phyloP scores from a whole-genome alignment of 2,113 vertebrate species.

The Chlorodrepanis virens region DNA sequence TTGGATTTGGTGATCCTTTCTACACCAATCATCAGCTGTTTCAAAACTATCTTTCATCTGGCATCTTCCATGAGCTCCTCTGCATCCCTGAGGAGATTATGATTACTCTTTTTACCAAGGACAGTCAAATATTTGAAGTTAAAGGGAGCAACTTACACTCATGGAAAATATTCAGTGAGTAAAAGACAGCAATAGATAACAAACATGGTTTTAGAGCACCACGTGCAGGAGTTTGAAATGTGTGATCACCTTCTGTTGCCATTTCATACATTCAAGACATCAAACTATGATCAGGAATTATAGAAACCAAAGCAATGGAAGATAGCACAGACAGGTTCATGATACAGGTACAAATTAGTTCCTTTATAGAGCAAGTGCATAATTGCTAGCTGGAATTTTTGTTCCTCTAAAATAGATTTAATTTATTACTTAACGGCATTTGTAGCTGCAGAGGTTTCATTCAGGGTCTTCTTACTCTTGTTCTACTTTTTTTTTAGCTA shows the following conservation, averaged over 20 bases:
- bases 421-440: rapidly evolving
- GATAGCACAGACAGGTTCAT: neutral
- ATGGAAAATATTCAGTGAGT: neutral
- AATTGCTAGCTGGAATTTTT: neutral
- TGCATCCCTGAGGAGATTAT: neutral
- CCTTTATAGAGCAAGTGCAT: neutral
- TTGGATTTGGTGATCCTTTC: neutral
- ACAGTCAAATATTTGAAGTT: neutral
- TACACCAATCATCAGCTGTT: neutral
- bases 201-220: rapidly evolving
- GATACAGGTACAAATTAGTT: neutral
- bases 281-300: neutral
- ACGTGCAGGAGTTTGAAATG: neutral
- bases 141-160: rapidly evolving
- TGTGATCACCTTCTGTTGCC: neutral
- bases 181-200: neutral
- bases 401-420: neutral
- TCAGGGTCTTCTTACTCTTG: neutral
- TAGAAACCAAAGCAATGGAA: neutral
- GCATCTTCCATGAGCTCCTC: neutral
- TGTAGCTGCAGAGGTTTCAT: neutral
- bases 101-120: neutral
- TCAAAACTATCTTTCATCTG: neutral
- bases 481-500: neutral
- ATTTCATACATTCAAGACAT: neutral